phyloP scores from a whole-genome alignment of 1,140 invertebrate species.

The Asbolus verrucosus region DNA sequence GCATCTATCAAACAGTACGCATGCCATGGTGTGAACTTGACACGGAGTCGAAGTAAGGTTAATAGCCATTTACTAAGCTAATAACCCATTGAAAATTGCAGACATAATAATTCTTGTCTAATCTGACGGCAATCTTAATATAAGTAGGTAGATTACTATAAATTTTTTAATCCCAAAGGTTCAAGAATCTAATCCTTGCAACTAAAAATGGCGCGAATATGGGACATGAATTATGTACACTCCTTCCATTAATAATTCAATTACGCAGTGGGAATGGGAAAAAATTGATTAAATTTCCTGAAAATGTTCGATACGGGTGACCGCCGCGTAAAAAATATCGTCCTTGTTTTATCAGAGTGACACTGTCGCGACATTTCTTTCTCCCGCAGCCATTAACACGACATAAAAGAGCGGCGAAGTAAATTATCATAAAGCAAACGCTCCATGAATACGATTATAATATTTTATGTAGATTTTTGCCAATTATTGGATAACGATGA shows the following conservation, averaged over 20 bases:
- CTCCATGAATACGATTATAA: conserved; percentile 15
- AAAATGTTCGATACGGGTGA: conserved; percentile 23
- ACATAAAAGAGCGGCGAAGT: conserved; percentile 4
- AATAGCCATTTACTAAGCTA: conserved; percentile 21
- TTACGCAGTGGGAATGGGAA: no score
- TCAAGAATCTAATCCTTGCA: no score
- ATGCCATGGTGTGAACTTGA: not conserved
- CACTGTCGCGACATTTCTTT: conserved; percentile 1
- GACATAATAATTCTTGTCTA: conserved; percentile 15
- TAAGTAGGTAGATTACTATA: not conserved
- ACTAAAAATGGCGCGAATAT: not conserved
- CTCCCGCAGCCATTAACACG: conserved; percentile 14
- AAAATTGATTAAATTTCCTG: conserved; percentile 38
- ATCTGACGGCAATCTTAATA: conserved; percentile 22
- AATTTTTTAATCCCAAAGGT: conserved; percentile 11
- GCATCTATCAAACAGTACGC: not conserved
- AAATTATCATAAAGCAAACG: conserved; percentile 26
- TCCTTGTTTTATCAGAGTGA: no score
- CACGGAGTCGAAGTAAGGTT: not conserved
- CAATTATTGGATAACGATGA: conserved; percentile 24
- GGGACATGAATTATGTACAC: conserved; percentile 1
- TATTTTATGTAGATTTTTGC: conserved; percentile 22
- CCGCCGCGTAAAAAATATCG: not conserved
- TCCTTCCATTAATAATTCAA: not conserved
- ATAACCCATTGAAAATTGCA: conserved; percentile 26